Evolutionary conservation across 2,888 invertebrate genomes (phyloP).

Genomic region (Lissonota sp.): DNA sequence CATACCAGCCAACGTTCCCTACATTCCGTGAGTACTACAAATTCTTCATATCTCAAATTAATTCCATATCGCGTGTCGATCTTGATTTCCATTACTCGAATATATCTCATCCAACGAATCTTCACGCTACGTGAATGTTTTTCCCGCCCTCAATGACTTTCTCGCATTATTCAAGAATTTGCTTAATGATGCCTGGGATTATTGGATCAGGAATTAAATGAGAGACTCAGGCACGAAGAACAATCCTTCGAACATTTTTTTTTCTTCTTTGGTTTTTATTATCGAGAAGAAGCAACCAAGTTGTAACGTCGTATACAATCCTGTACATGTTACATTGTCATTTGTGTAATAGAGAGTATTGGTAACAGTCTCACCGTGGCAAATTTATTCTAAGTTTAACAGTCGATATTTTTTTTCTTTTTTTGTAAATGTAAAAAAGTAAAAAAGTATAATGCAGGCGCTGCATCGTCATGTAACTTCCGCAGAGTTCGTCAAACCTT

Average conservation of each 20-base stretch:
- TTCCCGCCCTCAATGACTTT: conserved; percentile 20
- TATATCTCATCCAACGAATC: conserved; percentile 27
- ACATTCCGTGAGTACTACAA: conserved; percentile 90
- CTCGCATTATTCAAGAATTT: neutral
- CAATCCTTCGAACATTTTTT: conserved; percentile 30
- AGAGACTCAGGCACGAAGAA: neutral
- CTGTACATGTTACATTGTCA: conserved; percentile 35
- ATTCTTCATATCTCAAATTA: conserved; percentile 1
- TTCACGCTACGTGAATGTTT: conserved; percentile 23
- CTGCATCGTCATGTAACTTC: conserved; percentile 30
- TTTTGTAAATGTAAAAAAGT: neutral
- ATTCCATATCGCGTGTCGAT: conserved; percentile 21
- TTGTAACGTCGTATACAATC: conserved; percentile 35
- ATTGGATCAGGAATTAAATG: conserved; percentile 3
- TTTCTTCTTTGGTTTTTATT: conserved; percentile 82
- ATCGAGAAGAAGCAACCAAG: conserved; percentile 58
- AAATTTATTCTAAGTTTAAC: conserved; percentile 45
- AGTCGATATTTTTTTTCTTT: conserved; percentile 11
- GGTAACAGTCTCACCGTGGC: conserved; percentile 63
- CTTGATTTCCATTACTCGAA: conserved; percentile 29
- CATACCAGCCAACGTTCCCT: conserved; percentile 95
- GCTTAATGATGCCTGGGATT: conserved; percentile 3
- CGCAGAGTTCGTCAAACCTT: conserved; percentile 30
- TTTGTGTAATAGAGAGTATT: conserved; percentile 39
- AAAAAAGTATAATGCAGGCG: conserved; percentile 47